A percentile compares a stretch with the other conserved stretches of the same genome.
phyloP scores from a whole-genome alignment of 2,888 invertebrate species.

The Phalangium opilio region DNA sequence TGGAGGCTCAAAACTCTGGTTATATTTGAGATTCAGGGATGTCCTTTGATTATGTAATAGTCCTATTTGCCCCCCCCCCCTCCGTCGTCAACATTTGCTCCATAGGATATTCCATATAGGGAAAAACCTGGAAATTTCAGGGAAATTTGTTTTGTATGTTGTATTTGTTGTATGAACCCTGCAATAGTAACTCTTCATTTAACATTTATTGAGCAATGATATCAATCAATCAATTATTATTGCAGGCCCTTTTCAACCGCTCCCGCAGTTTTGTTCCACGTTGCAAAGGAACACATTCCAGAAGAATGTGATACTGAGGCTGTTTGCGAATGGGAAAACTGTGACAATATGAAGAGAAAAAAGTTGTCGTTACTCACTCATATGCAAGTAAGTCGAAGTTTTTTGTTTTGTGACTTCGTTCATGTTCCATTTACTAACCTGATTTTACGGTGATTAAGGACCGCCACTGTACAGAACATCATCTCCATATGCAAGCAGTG shows the following conservation, averaged over 20 bases:
- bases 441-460: conserved; percentile 49
- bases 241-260: conserved; percentile 31
- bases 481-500: conserved; percentile 45
- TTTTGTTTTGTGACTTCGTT: neutral
- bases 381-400: conserved; percentile 40
- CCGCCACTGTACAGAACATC: conserved; percentile 75
- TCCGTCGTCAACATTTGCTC: too few relatives aligned
- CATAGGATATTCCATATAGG: too few relatives aligned
- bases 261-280: conserved; percentile 59
- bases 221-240: too few relatives aligned
- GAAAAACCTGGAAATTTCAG: too few relatives aligned
- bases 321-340: conserved; percentile 22
- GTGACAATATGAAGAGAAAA: conserved; percentile 50
- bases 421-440: neutral
- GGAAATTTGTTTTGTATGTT: too few relatives aligned
- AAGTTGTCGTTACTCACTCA: conserved; percentile 94
- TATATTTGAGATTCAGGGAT: too few relatives aligned
- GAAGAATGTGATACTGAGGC: conserved; percentile 31
- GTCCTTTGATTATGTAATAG: too few relatives aligned
- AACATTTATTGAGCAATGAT: too few relatives aligned
- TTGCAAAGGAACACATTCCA: conserved; percentile 68
- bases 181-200: too few relatives aligned
- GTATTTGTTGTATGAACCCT: too few relatives aligned
- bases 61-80: too few relatives aligned
- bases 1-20: too few relatives aligned